Percentiles rank a stretch among this genome's conserved stretches.
Conservation (phyloP, 2,113 vertebrate species). For the Pungitius pungitius region DNA sequence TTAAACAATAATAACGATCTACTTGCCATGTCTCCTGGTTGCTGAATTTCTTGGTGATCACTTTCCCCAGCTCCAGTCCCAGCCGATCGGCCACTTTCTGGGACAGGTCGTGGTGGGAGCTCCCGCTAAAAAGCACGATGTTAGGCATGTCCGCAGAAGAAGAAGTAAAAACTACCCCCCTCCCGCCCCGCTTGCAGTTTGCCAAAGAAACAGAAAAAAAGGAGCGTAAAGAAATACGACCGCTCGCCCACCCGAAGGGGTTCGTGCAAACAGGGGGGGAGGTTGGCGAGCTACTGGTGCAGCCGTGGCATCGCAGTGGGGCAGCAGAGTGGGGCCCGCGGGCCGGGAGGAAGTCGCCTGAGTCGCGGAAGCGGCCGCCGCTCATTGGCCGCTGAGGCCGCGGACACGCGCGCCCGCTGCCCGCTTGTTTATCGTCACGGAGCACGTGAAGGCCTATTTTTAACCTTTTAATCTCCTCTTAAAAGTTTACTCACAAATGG, state of each 20-base stretch:
- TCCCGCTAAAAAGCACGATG: conserved; percentile 85
- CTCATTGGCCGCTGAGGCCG: conserved; percentile 47
- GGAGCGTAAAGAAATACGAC: background rate
- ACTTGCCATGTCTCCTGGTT: conserved; percentile 90
- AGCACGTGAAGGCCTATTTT: background rate
- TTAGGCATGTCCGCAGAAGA: conserved; percentile 75
- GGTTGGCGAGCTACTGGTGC: conserved; percentile 41
- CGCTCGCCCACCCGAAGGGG: conserved; percentile 39
- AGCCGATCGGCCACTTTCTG: conserved; percentile 84
- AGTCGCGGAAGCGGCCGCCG: conserved; percentile 50
- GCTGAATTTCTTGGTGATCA: conserved; percentile 94
- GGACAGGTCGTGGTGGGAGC: conserved; percentile 84
- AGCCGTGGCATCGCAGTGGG: conserved; percentile 58
- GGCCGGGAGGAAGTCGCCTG: conserved; percentile 47
- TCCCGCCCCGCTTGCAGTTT: background rate
- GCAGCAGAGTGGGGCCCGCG: conserved; percentile 8
- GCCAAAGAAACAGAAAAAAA: background rate
- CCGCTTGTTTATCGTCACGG: background rate
- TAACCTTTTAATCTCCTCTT: background rate
- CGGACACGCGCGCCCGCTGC: background rate
- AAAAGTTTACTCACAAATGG: background rate
- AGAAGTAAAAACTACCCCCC: background rate
- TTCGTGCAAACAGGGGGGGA: background rate
- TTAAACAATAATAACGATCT: no score
- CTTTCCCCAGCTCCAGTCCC: conserved; percentile 86